Evolutionary conservation across 2,113 vertebrate species (phyloP).

Genomic region (Alces alces): DNA sequence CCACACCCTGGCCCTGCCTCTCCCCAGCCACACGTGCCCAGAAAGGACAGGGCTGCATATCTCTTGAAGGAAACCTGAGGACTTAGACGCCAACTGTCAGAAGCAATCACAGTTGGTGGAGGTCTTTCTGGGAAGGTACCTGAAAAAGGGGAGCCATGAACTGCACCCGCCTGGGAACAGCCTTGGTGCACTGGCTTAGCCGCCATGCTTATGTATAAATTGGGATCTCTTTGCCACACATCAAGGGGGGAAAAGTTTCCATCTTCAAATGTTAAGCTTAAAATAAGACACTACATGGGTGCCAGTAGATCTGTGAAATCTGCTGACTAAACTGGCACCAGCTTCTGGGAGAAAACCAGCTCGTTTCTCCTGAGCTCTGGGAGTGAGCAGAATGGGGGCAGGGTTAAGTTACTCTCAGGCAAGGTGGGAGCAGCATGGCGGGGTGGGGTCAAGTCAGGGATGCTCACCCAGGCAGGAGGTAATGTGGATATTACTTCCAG

Average conservation of each 20-base stretch:
- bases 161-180: neutral
- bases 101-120: rapidly evolving
- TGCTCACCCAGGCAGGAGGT: neutral
- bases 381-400: neutral
- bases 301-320: conserved; percentile 78
- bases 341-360: conserved; percentile 68
- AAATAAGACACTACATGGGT: conserved; percentile 72
- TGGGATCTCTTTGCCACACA: conserved; percentile 71
- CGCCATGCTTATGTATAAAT: conserved; percentile 64
- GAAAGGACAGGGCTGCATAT: neutral
- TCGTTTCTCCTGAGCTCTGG: conserved; percentile 39
- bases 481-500: neutral
- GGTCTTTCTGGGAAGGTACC: neutral
- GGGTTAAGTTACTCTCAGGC: neutral
- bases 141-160: neutral
- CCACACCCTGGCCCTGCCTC: neutral
- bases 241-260: conserved; percentile 73
- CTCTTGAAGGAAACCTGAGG: neutral
- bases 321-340: conserved; percentile 77
- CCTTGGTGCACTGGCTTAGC: conserved; percentile 1
- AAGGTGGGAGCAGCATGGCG: neutral
- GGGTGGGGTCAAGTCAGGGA: neutral
- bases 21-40: rapidly evolving
- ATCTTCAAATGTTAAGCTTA: conserved; percentile 79
- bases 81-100: neutral